phyloP scores from a whole-genome alignment of 2,113 vertebrate genomes.

The Zosterops japonicus region DNA sequence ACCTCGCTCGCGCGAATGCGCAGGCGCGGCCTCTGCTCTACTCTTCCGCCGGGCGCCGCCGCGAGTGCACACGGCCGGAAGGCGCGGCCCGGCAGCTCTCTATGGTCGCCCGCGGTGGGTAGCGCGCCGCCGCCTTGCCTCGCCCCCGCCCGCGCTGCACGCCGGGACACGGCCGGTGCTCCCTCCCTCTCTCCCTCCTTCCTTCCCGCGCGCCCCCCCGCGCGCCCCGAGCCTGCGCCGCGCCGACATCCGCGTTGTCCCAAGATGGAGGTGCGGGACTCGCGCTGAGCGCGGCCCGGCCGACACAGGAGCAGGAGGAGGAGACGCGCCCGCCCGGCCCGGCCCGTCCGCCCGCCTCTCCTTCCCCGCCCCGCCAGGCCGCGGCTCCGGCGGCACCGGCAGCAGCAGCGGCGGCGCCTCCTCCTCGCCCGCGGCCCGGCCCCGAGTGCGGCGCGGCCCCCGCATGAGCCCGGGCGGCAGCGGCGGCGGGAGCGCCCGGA shows the following conservation, averaged over 20 bases:
- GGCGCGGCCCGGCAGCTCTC: background rate
- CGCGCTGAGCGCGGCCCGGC: slow-evolving; percentile 19
- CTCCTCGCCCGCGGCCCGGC: slow-evolving; percentile 29
- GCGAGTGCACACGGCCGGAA: background rate
- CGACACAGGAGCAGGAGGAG: background rate
- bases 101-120: background rate
- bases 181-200: background rate
- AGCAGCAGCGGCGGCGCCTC: background rate
- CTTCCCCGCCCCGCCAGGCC: background rate
- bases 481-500: slow-evolving; percentile 15
- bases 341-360: background rate
- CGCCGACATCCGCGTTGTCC: slow-evolving; percentile 50
- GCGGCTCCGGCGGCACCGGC: background rate
- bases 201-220: background rate
- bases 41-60: background rate
- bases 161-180: slow-evolving; percentile 45
- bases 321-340: background rate
- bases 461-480: slow-evolving; percentile 70
- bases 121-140: background rate
- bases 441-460: slow-evolving; percentile 60
- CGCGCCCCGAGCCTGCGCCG: slow-evolving; percentile 39
- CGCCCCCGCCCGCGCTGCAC: slow-evolving; percentile 47
- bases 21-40: fast-evolving
- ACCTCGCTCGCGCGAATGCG: background rate
- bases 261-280: slow-evolving; percentile 73